Percentiles rank a stretch among this genome's conserved stretches.
Evolutionary conservation across 2,113 vertebrate species (phyloP).

Genomic region (Amblyopsis rosae): DNA sequence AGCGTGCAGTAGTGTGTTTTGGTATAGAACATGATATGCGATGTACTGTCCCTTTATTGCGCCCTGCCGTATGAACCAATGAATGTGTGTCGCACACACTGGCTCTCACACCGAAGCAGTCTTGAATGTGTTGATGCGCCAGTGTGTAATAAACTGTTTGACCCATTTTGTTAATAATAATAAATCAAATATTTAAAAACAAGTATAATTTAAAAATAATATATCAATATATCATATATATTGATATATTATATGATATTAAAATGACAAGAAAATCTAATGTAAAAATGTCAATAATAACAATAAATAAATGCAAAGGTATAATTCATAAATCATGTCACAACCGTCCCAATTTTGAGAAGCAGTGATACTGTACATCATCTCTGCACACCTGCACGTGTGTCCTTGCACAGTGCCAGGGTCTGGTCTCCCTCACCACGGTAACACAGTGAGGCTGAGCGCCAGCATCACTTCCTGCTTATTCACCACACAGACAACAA

Average conservation of each 20-base stretch:
- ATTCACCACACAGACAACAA: not conserved
- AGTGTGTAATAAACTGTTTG: not conserved
- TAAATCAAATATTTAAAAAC: not conserved
- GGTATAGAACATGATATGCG: conserved; percentile 64
- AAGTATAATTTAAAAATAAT: too few relatives aligned
- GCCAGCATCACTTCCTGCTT: conserved; percentile 39
- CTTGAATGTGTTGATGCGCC: too few relatives aligned
- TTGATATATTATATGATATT: too few relatives aligned
- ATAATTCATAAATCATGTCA: too few relatives aligned
- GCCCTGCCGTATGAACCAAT: conserved; percentile 8
- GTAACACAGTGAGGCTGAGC: conserved; percentile 20
- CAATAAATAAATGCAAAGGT: too few relatives aligned
- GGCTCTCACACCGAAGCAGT: conserved; percentile 5
- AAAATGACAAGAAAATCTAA: too few relatives aligned
- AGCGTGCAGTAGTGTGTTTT: conserved; percentile 64
- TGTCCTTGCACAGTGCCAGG: conserved; percentile 9
- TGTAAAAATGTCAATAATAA: too few relatives aligned
- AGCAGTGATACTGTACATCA: too few relatives aligned
- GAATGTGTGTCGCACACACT: conserved; percentile 10
- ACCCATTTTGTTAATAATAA: not conserved
- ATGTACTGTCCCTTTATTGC: conserved; percentile 26
- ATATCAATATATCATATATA: too few relatives aligned
- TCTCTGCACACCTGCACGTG: too few relatives aligned
- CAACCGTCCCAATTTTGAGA: too few relatives aligned
- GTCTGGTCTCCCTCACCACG: conserved; percentile 1